Conservation (phyloP, 2,797 vertebrate genomes). For the Poeciliopsis gracilis region DNA sequence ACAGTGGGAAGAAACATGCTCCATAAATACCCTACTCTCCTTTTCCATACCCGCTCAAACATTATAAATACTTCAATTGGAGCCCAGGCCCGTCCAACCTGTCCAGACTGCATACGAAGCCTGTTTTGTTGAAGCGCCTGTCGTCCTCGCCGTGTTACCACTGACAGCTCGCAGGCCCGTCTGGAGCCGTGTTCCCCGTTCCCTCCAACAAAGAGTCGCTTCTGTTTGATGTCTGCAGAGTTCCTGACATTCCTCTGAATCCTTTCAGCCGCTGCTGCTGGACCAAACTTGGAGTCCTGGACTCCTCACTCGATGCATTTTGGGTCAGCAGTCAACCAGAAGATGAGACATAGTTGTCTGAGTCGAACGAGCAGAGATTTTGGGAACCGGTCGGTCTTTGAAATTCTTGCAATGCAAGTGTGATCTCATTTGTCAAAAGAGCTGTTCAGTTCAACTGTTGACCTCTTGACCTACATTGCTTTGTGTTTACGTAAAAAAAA, state of each 20-base stretch:
- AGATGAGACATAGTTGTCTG: constrained; percentile 13
- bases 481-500: constrained; percentile 31
- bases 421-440: constrained; percentile 40
- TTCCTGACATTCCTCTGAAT: constrained; percentile 65
- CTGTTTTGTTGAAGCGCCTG: constrained; percentile 10
- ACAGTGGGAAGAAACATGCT: not conserved
- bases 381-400: constrained; percentile 42
- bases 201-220: constrained; percentile 51
- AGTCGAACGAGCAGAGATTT: constrained; percentile 16
- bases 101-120: not conserved
- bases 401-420: constrained; percentile 44
- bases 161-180: constrained; percentile 50
- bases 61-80: not conserved
- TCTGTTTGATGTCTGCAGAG: constrained; percentile 54
- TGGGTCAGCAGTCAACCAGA: constrained; percentile 27
- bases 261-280: constrained; percentile 16
- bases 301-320: constrained; percentile 16
- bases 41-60: not conserved
- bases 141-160: constrained; percentile 15
- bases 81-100: not conserved
- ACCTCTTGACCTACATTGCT: constrained; percentile 29
- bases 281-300: constrained; percentile 22
- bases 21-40: not conserved
- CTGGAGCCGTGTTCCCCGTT: constrained; percentile 50
- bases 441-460: constrained; percentile 45